These are phyloP conservation scores for Callionymus lyra DNA, from an alignment of 2,113 vertebrate species.

Conservation along the genomic window DNA sequence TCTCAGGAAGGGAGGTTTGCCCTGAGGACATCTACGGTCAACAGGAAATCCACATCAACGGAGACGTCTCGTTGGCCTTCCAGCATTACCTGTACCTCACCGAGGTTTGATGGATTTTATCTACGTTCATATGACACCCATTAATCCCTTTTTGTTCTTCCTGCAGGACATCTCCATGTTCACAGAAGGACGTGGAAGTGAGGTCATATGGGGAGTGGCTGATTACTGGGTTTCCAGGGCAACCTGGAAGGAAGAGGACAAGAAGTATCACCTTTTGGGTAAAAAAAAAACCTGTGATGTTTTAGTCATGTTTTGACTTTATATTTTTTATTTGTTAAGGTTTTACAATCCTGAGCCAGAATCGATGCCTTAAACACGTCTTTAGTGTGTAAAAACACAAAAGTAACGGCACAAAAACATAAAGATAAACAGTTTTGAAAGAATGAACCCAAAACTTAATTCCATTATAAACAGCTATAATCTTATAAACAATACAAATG, in stretches of 20 bases:
- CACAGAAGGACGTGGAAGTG: slow-evolving; percentile 70
- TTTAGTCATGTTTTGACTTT: not conserved
- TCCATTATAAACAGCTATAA: no score
- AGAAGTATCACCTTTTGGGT: slow-evolving; percentile 81
- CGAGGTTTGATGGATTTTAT: slow-evolving; percentile 21
- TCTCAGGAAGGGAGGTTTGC: slow-evolving; percentile 83
- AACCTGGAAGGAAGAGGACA: slow-evolving; percentile 71
- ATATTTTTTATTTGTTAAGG: not conserved
- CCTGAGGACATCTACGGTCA: slow-evolving; percentile 76
- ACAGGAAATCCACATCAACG: slow-evolving; percentile 86
- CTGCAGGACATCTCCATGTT: slow-evolving; percentile 82
- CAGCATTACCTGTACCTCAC: slow-evolving; percentile 78
- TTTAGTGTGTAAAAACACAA: no score
- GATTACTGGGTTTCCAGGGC: slow-evolving; percentile 90
- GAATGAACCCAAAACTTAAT: no score
- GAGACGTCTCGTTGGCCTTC: slow-evolving; percentile 83
- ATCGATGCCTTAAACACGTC: no score
- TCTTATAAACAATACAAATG: no score
- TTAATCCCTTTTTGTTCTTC: slow-evolving; percentile 6
- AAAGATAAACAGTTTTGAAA: no score
- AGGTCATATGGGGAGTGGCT: slow-evolving; percentile 77
- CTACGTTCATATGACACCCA: no score
- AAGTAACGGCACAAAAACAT: no score
- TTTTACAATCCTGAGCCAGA: no score
- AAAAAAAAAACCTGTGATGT: slow-evolving; percentile 1